A percentile compares a stretch with the other conserved stretches of the same genome.
Evolutionary conservation across 1,140 invertebrate genomes (phyloP).

Genomic region (Phymastichus coffea): DNA sequence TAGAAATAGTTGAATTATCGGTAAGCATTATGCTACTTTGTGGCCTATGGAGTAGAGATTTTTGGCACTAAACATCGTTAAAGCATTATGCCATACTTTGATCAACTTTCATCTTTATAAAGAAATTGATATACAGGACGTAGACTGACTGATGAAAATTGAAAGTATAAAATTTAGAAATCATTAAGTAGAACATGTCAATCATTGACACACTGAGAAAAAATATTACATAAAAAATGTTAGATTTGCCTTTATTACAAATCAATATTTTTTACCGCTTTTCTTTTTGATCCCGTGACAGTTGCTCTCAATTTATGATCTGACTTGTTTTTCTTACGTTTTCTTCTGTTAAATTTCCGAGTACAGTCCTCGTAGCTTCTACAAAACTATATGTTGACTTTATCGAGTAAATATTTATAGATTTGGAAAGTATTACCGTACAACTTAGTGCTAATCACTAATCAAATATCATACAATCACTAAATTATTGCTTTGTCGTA

Average conservation of each 20-base stretch:
- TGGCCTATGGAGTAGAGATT: background rate
- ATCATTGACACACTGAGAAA: too few species aligned
- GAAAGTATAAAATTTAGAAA: too few species aligned
- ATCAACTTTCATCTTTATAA: too few species aligned
- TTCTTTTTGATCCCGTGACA: conserved; percentile 18
- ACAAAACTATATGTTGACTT: conserved; percentile 54
- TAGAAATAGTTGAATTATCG: too few species aligned
- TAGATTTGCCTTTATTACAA: too few species aligned
- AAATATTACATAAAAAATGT: too few species aligned
- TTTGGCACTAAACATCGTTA: conserved; percentile 6
- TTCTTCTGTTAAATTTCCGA: conserved; percentile 20
- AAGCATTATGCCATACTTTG: too few species aligned
- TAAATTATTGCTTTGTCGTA: conserved; percentile 59
- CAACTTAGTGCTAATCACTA: conserved; percentile 50
- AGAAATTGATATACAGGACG: too few species aligned
- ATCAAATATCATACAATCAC: conserved; percentile 56
- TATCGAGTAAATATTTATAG: conserved; percentile 53
- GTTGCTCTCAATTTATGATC: background rate
- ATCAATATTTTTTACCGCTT: too few species aligned
- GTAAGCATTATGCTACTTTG: too few species aligned
- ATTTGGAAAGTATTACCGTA: conserved; percentile 49
- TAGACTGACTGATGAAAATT: too few species aligned
- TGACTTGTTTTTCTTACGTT: background rate
- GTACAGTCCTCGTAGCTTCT: conserved; percentile 40
- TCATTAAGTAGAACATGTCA: too few species aligned